Percentiles rank a stretch among this genome's conserved stretches.
Conservation (phyloP, 2,888 invertebrate genomes). For the Lampropteryx suffumata region DNA sequence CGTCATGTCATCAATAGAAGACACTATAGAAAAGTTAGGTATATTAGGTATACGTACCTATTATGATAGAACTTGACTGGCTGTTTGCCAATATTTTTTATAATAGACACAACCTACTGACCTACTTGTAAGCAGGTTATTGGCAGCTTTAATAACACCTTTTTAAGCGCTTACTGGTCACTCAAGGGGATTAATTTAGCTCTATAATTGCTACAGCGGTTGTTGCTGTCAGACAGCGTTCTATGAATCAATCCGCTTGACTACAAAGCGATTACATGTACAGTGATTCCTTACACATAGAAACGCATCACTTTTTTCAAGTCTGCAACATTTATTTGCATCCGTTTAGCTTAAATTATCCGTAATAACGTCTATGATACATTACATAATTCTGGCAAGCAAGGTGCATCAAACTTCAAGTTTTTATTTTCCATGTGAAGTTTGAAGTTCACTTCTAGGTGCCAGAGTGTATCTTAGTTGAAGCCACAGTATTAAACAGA, state of each 20-base stretch:
- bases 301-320: background rate
- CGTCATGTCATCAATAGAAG: too few species aligned
- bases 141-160: background rate
- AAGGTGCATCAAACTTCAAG: too few species aligned
- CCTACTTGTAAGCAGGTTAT: background rate
- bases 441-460: too few species aligned
- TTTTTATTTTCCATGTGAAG: too few species aligned
- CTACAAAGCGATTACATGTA: constrained; percentile 1
- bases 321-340: too few species aligned
- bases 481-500: background rate
- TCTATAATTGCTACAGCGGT: constrained; percentile 6
- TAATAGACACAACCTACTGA: background rate
- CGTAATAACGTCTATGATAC: too few species aligned
- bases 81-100: constrained; percentile 8
- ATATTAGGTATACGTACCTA: too few species aligned
- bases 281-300: background rate
- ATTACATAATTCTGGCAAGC: too few species aligned
- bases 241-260: constrained; percentile 11
- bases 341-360: too few species aligned
- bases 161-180: too few species aligned
- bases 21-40: too few species aligned
- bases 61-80: background rate
- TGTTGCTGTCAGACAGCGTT: background rate
- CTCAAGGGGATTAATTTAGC: constrained; percentile 3
- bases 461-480: too few species aligned